These are phyloP conservation scores for Cassiopea xamachana DNA, from an alignment of 30 jellyfish, hydroid and myxozoan species.

Conservation along the genomic window DNA sequence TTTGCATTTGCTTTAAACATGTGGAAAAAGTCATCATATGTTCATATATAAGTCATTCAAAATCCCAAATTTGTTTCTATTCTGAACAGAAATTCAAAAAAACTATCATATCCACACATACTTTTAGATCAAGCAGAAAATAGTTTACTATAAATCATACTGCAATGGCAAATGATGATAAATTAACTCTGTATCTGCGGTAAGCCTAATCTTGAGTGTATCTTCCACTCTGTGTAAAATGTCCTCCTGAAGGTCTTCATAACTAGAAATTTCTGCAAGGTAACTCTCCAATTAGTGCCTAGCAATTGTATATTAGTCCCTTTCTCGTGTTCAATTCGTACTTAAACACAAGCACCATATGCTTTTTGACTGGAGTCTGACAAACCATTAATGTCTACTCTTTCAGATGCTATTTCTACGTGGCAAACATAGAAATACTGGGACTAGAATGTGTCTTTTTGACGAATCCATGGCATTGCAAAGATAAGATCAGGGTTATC, in stretches of 20 bases:
- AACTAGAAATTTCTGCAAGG: background rate
- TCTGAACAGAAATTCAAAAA: no score
- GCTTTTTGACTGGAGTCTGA: constrained; percentile 3
- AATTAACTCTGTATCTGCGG: background rate
- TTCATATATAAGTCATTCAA: no score
- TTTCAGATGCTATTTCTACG: background rate
- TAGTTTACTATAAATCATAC: no score
- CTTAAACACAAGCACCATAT: constrained; percentile 12
- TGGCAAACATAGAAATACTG: background rate
- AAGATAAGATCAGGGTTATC: no score
- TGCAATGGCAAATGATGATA: no score
- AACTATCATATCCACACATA: no score
- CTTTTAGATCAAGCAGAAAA: no score
- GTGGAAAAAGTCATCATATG: no score
- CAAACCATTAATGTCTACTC: background rate
- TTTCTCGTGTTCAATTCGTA: background rate
- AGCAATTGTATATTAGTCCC: background rate
- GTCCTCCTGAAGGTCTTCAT: background rate
- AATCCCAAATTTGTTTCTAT: no score
- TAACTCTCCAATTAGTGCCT: background rate
- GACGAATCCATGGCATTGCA: no score
- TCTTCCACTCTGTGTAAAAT: background rate
- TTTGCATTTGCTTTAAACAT: no score
- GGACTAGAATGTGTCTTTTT: background rate
- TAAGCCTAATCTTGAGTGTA: background rate